Base-by-base conservation (phyloP, 2,888 invertebrate genomes). In the Penaeus monodon region DNA sequence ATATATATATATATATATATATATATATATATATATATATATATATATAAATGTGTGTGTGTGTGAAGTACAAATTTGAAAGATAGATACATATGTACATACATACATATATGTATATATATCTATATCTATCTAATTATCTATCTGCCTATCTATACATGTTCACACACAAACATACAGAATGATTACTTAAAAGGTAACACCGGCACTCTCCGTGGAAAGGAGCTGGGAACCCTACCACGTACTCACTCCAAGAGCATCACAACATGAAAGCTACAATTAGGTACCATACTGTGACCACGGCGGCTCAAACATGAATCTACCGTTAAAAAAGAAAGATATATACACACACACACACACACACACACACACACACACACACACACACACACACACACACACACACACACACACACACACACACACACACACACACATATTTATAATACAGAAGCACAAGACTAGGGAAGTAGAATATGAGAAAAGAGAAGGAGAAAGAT, bases 11-110 rank as follows among this genome's bases (percentile, higher is more conserved):
- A 20, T 70, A 24, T 70, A 70, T 70, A 24, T 70, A 70, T 73
- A 73, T 73, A 73, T 29, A 73, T 7, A 73, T 73, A 73, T 73
- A 73, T 22, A n/a, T 2, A n/a, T 24, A n/a, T 70, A 70, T 70
- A 70, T 70, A 70, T 70, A 70, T 70, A 70, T 70, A 70, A n/a
- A 70, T 70, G n/a, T 70, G 24, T 70, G 24, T 70, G 14, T 29
- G 14, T 29, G 14, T 29, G 27, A 70, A 22, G 24, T 70, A 70
- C 24, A n/a, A n/a, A n/a, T n/a, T n/a, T n/a, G n/a, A 70, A 14
- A 70, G 17, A 70, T 0, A 22, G 14, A 70, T 70, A 70, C 24
- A 33, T 33, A 33, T 33, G 3, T 33, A 33, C 3, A 33, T 20
- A n/a, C 12, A 66, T 27, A n/a, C 7, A 66, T 24, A 66, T 27